A percentile compares a stretch with the other conserved stretches of the same genome.
phyloP scores from a whole-genome alignment of 2,888 invertebrate genomes.

The Ceraclea dissimilis region DNA sequence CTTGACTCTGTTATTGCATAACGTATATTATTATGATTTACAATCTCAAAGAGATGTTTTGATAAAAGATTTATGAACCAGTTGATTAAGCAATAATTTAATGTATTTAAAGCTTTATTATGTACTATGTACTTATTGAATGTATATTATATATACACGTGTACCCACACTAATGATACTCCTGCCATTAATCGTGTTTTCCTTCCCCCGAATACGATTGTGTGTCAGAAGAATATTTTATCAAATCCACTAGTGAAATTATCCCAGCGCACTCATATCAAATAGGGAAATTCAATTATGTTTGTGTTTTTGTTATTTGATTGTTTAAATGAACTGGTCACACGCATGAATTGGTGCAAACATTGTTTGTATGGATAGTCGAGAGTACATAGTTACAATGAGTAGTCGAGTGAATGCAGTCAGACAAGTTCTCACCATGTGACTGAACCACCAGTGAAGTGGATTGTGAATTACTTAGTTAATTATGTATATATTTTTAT shows the following conservation, averaged over 20 bases:
- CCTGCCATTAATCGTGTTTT: slow-evolving; percentile 14
- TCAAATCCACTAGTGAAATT: neutral
- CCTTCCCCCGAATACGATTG: slow-evolving; percentile 23
- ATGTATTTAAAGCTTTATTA: slow-evolving; percentile 6
- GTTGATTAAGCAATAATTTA: slow-evolving; percentile 23
- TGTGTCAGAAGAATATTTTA: slow-evolving; percentile 2
- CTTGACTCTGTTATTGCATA: too few species aligned
- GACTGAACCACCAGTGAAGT: slow-evolving; percentile 10
- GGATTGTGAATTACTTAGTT: slow-evolving; percentile 21
- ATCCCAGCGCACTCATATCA: slow-evolving; percentile 18
- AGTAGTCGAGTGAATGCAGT: neutral
- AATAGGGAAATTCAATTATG: neutral
- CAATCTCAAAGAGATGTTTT: neutral
- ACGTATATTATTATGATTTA: neutral
- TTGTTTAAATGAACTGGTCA: neutral
- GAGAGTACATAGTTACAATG: too few species aligned
- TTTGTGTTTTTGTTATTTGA: neutral
- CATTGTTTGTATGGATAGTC: neutral
- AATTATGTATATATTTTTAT: slow-evolving; percentile 22
- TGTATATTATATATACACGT: neutral
- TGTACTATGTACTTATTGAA: neutral
- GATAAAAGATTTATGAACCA: slow-evolving; percentile 1
- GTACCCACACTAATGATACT: neutral
- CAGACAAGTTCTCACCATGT: neutral
- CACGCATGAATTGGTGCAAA: neutral